Conservation (phyloP, 2,113 vertebrate genomes). For the Aplodontia rufa region DNA sequence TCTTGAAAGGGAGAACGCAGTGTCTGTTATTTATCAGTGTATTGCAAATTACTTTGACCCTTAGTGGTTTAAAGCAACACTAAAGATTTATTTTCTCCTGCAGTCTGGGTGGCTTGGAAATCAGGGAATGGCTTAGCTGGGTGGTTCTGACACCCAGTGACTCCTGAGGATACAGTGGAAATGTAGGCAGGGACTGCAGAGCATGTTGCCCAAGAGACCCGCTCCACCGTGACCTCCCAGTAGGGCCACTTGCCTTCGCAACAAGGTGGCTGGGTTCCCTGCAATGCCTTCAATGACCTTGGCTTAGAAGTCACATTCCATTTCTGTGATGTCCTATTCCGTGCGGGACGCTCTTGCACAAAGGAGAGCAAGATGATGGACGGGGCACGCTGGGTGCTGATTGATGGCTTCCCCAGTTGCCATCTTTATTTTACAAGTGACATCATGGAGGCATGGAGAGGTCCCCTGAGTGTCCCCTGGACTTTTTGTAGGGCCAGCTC, state of each 20-base stretch:
- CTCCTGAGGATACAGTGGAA: not conserved
- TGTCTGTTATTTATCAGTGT: not conserved
- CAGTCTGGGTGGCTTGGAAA: not conserved
- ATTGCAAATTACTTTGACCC: not conserved
- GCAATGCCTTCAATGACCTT: not conserved
- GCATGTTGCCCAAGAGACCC: not conserved
- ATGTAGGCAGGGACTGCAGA: not conserved
- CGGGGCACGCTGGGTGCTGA: not conserved
- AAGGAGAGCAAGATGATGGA: not conserved
- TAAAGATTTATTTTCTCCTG: not conserved
- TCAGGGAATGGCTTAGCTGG: not conserved
- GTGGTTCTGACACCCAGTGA: not conserved
- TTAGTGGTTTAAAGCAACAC: not conserved
- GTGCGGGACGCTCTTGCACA: not conserved
- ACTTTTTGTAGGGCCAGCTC: not conserved
- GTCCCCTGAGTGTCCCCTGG: not conserved
- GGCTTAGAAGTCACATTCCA: not conserved
- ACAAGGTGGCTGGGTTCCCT: not conserved
- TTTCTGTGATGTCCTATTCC: not conserved
- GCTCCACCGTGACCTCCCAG: not conserved
- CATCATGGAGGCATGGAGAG: not conserved
- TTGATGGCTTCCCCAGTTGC: not conserved
- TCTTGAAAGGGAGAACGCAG: not conserved
- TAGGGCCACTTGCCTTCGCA: not conserved
- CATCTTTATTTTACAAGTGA: not conserved